Conservation (phyloP, 2,113 vertebrate genomes). For the Geococcyx californianus region DNA sequence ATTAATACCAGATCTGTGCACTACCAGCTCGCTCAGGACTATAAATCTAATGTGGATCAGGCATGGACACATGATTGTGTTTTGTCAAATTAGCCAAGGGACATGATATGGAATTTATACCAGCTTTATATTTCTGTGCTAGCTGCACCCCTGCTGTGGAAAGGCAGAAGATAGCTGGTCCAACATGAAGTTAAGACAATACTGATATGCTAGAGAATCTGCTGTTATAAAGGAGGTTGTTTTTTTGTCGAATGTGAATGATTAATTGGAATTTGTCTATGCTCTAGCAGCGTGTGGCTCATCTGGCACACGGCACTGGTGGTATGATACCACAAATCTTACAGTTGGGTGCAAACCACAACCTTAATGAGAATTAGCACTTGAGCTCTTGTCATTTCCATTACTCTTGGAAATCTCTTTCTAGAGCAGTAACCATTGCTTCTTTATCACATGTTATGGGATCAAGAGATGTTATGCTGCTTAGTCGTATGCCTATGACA, state of each 20-base stretch:
- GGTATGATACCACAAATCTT: not conserved
- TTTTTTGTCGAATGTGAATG: constrained; percentile 17
- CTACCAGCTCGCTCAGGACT: constrained; percentile 51
- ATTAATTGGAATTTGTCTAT: not conserved
- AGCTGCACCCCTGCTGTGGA: constrained; percentile 44
- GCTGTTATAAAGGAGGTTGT: not conserved
- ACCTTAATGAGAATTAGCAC: not conserved
- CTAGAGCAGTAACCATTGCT: not conserved
- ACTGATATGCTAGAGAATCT: not conserved
- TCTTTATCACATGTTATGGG: not conserved
- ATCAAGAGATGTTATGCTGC: not conserved
- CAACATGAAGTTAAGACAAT: not conserved
- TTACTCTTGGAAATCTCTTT: not conserved
- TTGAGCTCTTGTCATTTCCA: not conserved
- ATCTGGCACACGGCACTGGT: not conserved
- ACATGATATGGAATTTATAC: constrained; percentile 63
- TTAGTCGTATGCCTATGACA: not conserved
- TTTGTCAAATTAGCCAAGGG: constrained; percentile 68
- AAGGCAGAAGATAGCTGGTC: constrained; percentile 40
- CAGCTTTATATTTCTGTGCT: constrained; percentile 57
- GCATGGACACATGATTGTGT: constrained; percentile 69
- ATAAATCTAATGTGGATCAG: constrained; percentile 64
- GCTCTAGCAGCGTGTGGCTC: not conserved
- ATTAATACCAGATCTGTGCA: constrained; percentile 65
- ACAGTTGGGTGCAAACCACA: constrained; percentile 29